Evolutionary conservation across 2,888 invertebrate genomes (phyloP).

Genomic region (Meteorus colon): DNA sequence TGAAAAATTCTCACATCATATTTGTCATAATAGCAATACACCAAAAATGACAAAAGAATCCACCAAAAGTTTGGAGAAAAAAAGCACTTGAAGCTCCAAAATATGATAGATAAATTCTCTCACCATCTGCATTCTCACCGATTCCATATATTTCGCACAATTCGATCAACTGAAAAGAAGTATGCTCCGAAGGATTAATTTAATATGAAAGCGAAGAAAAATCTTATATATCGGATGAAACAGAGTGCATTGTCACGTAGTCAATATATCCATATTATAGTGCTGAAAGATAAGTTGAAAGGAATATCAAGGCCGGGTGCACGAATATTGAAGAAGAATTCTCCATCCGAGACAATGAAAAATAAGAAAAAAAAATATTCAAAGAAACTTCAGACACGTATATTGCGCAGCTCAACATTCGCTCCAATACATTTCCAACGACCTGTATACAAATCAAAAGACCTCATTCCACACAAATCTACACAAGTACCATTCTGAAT

Average conservation of each 20-base stretch:
- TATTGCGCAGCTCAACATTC: background rate
- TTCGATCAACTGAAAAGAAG: too few relatives aligned
- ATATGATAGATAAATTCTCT: too few relatives aligned
- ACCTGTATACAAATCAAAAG: background rate
- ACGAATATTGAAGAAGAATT: background rate
- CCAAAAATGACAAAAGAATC: too few relatives aligned
- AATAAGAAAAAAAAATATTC: background rate
- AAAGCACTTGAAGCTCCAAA: too few relatives aligned
- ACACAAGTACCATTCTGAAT: background rate
- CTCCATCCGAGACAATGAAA: background rate
- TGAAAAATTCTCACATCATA: too few relatives aligned
- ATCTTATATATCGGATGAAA: background rate
- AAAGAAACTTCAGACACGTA: background rate
- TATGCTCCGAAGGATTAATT: too few relatives aligned
- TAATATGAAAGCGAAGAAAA: background rate
- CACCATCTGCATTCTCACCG: too few relatives aligned
- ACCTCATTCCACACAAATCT: too few relatives aligned
- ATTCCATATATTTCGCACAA: too few relatives aligned
- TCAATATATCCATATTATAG: background rate
- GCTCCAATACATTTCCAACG: background rate
- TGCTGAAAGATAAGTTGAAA: background rate
- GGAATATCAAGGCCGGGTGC: background rate
- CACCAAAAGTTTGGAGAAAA: too few relatives aligned
- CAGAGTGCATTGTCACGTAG: slow-evolving; percentile 2
- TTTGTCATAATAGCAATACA: too few relatives aligned